Base-by-base conservation (phyloP, 2,113 vertebrate species). In the Strigops habroptila region DNA sequence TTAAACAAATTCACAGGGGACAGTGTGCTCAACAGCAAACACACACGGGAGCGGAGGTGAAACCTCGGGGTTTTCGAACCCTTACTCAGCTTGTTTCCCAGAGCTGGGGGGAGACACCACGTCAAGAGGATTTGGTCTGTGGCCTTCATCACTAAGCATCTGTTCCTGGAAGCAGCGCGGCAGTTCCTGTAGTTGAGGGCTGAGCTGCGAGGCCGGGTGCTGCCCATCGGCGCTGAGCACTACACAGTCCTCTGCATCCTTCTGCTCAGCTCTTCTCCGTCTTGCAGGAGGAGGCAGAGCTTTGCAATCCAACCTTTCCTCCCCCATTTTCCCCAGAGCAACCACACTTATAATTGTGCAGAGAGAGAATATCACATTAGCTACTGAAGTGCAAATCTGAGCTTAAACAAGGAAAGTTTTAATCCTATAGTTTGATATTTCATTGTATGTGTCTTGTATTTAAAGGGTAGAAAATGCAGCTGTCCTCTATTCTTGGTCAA, bases 41-140 rank as follows among this genome's bases (percentile, higher is more conserved):
- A 84, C 75, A 75, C 41, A 17, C 64, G 22, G 13, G 6, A 31
- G 43, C 24, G 67, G 64, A 73, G 69, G 67, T 71, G 73, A 87
- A 84, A 89, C 52, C 78, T 88, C 6, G 4, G 55, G 37, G 35
- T 33, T 91, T 86, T 78, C 84, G 57, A 62, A 53, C 31, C 43
- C 41, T 82, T 37, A 52, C 52, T 18, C 62, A 62, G 65, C 63
- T 73, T 77, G 67, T 71, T 82, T 70, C 74, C 59, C 78, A 63
- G 87, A 68, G 84, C 65, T 60, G 27, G 65, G 77, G 89, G 62
- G 89, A 95, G 62, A 39, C 39, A 82, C 23, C 35, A 79, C 57
- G 60, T 71, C 44, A 44, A 48, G 65, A 84, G 39, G 43, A 79
- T 71, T 71, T 0, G 0, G 27, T 57, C 4, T 1, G 18, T 55